Conservation (phyloP, 2,888 invertebrate species). For the Rhingia campestris region DNA sequence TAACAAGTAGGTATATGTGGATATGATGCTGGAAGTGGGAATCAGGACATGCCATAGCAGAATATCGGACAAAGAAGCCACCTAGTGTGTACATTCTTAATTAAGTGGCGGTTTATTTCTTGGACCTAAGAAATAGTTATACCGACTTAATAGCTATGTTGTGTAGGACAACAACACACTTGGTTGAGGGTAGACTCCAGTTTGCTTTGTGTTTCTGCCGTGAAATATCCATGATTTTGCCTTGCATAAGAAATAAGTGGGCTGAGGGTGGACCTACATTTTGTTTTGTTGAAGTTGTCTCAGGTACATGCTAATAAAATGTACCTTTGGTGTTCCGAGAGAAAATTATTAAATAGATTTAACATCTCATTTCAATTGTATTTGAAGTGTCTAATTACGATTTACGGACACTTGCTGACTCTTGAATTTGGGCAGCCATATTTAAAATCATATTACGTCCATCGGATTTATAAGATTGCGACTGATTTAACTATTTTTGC, state of each 20-base stretch:
- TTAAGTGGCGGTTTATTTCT: slow-evolving; percentile 48
- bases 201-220: slow-evolving; percentile 42
- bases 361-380: too few relatives aligned
- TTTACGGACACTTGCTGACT: too few relatives aligned
- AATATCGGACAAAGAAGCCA: slow-evolving; percentile 13
- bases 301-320: too few relatives aligned
- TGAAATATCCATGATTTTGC: slow-evolving; percentile 15
- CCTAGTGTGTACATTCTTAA: slow-evolving; percentile 52
- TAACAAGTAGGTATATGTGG: background rate
- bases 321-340: too few relatives aligned
- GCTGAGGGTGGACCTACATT: background rate
- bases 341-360: too few relatives aligned
- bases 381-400: too few relatives aligned
- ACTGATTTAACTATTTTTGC: too few relatives aligned
- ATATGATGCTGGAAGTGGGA: background rate
- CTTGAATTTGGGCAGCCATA: too few relatives aligned
- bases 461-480: too few relatives aligned
- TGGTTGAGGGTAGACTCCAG: slow-evolving; percentile 31
- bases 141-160: background rate
- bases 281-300: too few relatives aligned
- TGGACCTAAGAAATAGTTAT: slow-evolving; percentile 29
- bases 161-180: background rate
- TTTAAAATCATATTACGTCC: too few relatives aligned
- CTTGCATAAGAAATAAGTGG: slow-evolving; percentile 35
- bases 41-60: slow-evolving; percentile 44